These are phyloP conservation scores for Meganola albula DNA, from an alignment of 2,888 invertebrate genomes.

Conservation along the genomic window DNA sequence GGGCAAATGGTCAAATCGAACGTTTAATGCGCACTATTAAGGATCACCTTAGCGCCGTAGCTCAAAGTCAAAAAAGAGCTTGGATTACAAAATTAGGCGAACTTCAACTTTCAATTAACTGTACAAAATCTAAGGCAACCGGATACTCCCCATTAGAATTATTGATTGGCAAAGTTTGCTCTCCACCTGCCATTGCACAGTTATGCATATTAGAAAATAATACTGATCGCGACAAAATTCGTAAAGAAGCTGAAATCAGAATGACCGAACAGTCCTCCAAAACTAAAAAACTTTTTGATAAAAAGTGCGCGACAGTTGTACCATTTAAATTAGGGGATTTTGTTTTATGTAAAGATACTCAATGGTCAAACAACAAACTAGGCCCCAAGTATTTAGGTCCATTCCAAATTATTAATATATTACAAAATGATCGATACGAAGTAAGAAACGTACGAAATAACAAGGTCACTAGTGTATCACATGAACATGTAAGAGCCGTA, in stretches of 20 bases:
- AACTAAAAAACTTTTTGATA: constrained; percentile 8
- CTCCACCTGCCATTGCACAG: constrained; percentile 15
- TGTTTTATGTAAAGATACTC: constrained; percentile 8
- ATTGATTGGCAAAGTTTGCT: constrained; percentile 19
- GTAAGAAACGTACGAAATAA: too few relatives aligned
- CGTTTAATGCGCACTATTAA: constrained; percentile 18
- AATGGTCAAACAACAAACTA: too few relatives aligned
- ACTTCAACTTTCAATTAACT: constrained; percentile 21
- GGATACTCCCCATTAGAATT: constrained; percentile 18
- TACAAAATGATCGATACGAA: too few relatives aligned
- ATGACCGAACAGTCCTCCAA: constrained; percentile 7
- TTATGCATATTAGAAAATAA: constrained; percentile 2
- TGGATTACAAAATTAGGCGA: constrained; percentile 22
- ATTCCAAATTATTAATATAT: too few relatives aligned
- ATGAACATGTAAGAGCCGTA: too few relatives aligned
- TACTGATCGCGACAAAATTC: constrained; percentile 8
- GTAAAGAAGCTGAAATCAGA: constrained; percentile 7
- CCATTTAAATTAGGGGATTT: constrained; percentile 11
- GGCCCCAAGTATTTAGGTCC: too few relatives aligned
- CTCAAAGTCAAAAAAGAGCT: constrained; percentile 9
- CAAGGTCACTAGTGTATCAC: too few relatives aligned
- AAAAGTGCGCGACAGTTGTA: constrained; percentile 11
- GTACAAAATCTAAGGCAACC: constrained; percentile 15
- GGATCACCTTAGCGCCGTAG: constrained; percentile 12
- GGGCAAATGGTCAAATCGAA: constrained; percentile 23